Evolutionary conservation across 2,113 vertebrate genomes (phyloP).

Genomic region (Hydropotes inermis): DNA sequence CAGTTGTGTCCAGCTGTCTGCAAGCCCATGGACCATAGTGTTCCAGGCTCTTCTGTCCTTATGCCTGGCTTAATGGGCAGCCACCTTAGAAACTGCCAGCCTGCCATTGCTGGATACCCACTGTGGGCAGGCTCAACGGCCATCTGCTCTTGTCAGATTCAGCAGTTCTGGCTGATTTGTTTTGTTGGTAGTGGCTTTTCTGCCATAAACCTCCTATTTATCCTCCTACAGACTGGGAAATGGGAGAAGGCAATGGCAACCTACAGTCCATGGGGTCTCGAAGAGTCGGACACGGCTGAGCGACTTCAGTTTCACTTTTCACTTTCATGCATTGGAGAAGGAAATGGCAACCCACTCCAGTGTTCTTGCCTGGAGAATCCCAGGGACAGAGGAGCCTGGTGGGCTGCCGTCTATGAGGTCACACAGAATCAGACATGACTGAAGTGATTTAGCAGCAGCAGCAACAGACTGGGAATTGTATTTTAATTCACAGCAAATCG

Average conservation of each 20-base stretch:
- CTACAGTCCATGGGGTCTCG: no score
- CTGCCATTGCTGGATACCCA: neutral
- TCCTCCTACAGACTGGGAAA: neutral
- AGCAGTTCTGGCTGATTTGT: neutral
- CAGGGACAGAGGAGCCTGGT: no score
- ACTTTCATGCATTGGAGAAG: no score
- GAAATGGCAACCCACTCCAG: no score
- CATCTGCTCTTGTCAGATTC: neutral
- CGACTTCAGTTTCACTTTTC: no score
- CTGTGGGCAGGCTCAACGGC: accelerated
- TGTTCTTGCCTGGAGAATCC: no score
- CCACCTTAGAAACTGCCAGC: accelerated
- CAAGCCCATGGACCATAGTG: neutral
- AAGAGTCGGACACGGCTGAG: no score
- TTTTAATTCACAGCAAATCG: neutral
- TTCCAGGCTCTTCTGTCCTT: neutral
- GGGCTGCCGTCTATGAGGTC: no score
- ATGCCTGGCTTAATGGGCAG: neutral
- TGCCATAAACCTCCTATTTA: neutral
- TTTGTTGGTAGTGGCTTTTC: neutral
- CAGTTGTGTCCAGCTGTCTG: neutral
- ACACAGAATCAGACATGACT: no score
- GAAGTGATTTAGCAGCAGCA: no score
- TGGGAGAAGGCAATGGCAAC: no score
- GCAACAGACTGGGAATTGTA: neutral